Conservation (phyloP, 2,797 vertebrate species). For the Sarcoramphus papa region DNA sequence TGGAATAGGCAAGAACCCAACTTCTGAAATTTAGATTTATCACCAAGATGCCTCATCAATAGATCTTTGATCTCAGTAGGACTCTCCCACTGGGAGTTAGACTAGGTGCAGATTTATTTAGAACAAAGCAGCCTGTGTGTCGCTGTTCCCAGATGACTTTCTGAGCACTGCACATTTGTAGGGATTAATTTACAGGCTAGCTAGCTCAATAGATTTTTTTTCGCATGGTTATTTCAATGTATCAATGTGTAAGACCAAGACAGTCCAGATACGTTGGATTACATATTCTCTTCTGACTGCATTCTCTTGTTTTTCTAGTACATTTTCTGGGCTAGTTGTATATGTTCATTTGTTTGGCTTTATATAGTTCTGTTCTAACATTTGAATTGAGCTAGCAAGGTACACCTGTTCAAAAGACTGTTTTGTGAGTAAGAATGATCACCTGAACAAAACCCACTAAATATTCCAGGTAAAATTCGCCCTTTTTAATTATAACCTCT, state of each 20-base stretch:
- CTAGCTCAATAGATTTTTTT: background rate
- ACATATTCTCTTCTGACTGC: background rate
- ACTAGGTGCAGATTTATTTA: constrained; percentile 10
- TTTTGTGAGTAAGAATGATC: background rate
- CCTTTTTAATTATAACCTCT: background rate
- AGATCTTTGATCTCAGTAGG: constrained; percentile 21
- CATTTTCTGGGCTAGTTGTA: background rate
- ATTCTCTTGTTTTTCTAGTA: background rate
- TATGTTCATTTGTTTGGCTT: background rate
- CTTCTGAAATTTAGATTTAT: constrained; percentile 40
- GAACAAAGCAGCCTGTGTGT: background rate
- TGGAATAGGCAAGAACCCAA: background rate
- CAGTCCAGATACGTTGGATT: background rate
- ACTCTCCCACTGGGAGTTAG: background rate
- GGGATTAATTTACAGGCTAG: background rate
- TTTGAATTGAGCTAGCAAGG: background rate
- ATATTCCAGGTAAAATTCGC: background rate
- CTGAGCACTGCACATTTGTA: background rate
- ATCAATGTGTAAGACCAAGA: background rate
- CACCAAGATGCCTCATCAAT: background rate
- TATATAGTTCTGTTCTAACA: background rate
- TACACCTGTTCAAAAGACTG: background rate
- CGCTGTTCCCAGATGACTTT: background rate
- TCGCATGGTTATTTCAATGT: background rate
- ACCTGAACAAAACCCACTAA: background rate